phyloP scores from a whole-genome alignment of 2,888 invertebrate genomes.

The Lasioglossum malachurum region DNA sequence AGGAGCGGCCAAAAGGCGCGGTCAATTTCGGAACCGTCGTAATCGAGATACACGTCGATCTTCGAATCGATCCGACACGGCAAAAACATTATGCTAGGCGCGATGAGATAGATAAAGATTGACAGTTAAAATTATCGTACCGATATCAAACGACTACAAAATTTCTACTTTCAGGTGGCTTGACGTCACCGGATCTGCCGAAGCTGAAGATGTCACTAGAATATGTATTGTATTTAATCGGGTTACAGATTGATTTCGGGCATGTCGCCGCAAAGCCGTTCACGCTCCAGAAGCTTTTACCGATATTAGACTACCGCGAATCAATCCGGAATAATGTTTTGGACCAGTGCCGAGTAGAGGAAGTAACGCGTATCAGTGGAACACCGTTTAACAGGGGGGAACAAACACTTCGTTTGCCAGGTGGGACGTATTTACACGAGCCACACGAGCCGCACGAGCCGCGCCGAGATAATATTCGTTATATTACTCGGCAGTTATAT shows the following conservation, averaged over 20 bases:
- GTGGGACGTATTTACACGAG: slow-evolving; percentile 23
- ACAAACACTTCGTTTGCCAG: slow-evolving; percentile 40
- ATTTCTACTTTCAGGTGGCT: background rate
- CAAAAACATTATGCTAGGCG: background rate
- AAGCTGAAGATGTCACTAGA: background rate
- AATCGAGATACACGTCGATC: background rate
- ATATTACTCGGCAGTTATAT: too few relatives aligned
- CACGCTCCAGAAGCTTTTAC: slow-evolving; percentile 6
- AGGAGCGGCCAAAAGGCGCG: slow-evolving; percentile 78
- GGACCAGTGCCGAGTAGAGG: slow-evolving; percentile 51
- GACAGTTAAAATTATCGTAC: background rate
- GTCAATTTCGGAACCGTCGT: slow-evolving; percentile 72
- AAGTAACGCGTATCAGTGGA: slow-evolving; percentile 51
- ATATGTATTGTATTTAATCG: slow-evolving; percentile 8
- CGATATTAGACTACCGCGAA: slow-evolving; percentile 25
- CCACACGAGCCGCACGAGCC: background rate
- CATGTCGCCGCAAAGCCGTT: background rate
- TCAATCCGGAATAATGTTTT: slow-evolving; percentile 56
- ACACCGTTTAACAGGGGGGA: slow-evolving; percentile 33
- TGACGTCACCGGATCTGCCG: background rate
- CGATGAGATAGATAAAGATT: background rate
- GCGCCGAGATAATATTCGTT: slow-evolving; percentile 49
- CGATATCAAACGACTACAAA: background rate
- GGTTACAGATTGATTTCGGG: slow-evolving; percentile 13
- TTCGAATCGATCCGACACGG: background rate